Percentiles rank a stretch among this genome's conserved stretches.
Conservation (phyloP, 1,140 invertebrate species). For the Diachasma alloeum region DNA sequence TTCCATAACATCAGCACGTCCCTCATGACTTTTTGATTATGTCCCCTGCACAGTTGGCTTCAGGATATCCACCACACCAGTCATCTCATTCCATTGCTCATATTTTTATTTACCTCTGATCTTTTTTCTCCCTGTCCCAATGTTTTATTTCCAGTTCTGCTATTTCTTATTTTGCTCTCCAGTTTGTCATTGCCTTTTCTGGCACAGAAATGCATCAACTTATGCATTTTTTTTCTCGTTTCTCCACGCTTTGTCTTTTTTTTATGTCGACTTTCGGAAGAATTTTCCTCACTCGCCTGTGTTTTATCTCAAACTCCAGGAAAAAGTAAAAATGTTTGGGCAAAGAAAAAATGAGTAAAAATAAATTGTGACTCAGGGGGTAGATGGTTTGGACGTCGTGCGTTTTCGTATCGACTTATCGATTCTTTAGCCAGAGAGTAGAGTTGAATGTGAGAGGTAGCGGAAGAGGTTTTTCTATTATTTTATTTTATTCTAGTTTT, state of each 20-base stretch:
- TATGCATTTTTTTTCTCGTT: background rate
- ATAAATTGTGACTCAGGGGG: background rate
- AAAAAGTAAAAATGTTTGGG: background rate
- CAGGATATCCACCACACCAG: background rate
- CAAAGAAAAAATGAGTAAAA: background rate
- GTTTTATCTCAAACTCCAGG: background rate
- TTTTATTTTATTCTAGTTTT: background rate
- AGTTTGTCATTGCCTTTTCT: slow-evolving; percentile 1
- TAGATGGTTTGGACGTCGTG: background rate
- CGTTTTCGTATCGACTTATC: slow-evolving; percentile 12
- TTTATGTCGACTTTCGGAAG: background rate
- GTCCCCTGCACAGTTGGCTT: background rate
- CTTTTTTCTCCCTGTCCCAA: background rate
- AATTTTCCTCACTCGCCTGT: background rate
- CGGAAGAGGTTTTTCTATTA: background rate
- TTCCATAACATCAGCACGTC: background rate
- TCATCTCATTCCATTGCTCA: background rate
- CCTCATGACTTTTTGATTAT: background rate
- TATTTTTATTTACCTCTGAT: background rate
- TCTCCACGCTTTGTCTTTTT: background rate
- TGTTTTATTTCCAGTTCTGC: background rate
- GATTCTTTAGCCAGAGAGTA: background rate
- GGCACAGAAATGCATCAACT: background rate
- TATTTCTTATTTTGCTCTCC: background rate
- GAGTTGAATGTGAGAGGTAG: background rate